Base-by-base conservation (phyloP, 1,140 invertebrate genomes). In the Varroa destructor region DNA sequence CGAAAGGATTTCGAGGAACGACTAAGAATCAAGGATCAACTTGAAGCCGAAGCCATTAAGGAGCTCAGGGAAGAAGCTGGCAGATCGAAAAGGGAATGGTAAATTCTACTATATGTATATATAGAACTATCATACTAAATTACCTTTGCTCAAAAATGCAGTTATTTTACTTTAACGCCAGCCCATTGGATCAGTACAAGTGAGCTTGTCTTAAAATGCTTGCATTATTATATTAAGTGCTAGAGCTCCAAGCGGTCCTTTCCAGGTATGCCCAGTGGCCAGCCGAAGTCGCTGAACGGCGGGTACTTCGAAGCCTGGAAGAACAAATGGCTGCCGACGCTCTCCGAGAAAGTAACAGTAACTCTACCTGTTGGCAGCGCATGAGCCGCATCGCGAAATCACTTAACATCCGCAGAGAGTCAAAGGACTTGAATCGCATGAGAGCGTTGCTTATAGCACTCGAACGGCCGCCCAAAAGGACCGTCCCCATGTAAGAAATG, bases 361-460 rank as follows among this genome's bases (percentile, higher is more conserved):
- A 67, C 61, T 12, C 12, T 5, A 46, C 40, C 36, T 40, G 40
- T 37, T 67, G 61, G 61, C 14, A 43, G 14, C 40, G 46, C 5
- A 67, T 67, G 61, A 67, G 61, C 40, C 14, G 61, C 3, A 40
- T 67, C n/a, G 61, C 36, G 37, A 67, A 67, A 8, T 67, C 61
- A 3, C 46, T 67, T 5, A 67, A 67, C 61, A 67, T 3, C 2
- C 61, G 61, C 40, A 67, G 46, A 8, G 46, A 67, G 12, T 67
- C 61, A 8, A 40, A 67, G 37, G 61, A 67, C 40, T 37, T 67
- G 12, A 67, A 67, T 40, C 14, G 61, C 40, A 36, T 67, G 61
- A 14, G 46, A 46, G 37, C 61, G 14, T 8, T 67, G 12, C 40
- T 46, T 2, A 67, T 14, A 1, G 12, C 46, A 2, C 37, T 67